phyloP scores from a whole-genome alignment of 2,888 invertebrate genomes.

The Cerceris ruficornis region DNA sequence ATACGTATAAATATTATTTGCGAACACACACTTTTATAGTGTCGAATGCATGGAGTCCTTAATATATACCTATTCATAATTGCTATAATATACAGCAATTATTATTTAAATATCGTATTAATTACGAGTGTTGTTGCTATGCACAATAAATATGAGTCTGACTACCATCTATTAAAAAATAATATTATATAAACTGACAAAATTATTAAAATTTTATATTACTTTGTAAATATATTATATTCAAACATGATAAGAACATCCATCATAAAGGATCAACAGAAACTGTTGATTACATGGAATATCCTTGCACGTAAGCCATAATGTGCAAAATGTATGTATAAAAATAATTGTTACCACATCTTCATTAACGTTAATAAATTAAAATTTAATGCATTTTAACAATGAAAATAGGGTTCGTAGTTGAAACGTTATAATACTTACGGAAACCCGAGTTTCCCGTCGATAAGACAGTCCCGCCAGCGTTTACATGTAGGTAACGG shows the following conservation, averaged over 20 bases:
- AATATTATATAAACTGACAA: no score
- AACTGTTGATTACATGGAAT: no score
- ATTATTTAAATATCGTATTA: no score
- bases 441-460: background rate
- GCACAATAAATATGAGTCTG: no score
- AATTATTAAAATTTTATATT: no score
- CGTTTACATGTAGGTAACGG: slow-evolving; percentile 4
- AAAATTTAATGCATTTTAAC: background rate
- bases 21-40: background rate
- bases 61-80: background rate
- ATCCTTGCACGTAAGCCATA: background rate
- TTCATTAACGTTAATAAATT: background rate
- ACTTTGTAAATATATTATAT: no score
- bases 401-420: slow-evolving; percentile 42
- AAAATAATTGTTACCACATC: background rate
- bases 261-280: no score
- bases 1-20: no score
- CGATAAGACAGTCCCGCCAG: slow-evolving; percentile 7
- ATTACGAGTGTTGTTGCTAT: no score
- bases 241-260: no score
- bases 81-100: background rate
- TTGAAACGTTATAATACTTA: slow-evolving; percentile 17
- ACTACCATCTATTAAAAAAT: no score
- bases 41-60: background rate
- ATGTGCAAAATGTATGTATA: background rate